A percentile compares a stretch with the other conserved stretches of the same genome.
Conservation (phyloP, 2,888 invertebrate genomes). For the Callinectes sapidus region DNA sequence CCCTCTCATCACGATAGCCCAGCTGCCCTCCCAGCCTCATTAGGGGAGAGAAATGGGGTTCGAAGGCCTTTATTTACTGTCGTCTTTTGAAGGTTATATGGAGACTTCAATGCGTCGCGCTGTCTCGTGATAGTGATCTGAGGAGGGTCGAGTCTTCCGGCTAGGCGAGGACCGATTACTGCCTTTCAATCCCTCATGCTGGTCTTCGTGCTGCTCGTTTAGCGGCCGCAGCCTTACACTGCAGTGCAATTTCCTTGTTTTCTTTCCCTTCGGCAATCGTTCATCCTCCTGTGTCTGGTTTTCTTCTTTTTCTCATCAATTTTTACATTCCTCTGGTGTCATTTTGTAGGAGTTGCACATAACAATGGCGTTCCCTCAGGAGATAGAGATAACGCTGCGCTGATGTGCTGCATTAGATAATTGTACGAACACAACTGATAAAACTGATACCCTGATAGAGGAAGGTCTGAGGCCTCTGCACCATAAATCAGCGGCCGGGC, state of each 20-base stretch:
- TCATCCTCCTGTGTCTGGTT: background rate
- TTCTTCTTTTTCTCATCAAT: background rate
- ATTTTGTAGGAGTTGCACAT: background rate
- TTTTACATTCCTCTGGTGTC: background rate
- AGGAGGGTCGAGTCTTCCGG: constrained; percentile 32
- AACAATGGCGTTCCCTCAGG: background rate
- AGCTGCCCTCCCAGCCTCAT: constrained; percentile 22
- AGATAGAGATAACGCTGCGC: background rate
- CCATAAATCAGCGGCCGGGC: background rate
- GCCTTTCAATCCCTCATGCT: constrained; percentile 23
- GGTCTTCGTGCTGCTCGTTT: background rate
- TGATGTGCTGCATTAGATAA: background rate
- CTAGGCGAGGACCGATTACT: constrained; percentile 16
- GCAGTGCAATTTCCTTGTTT: background rate
- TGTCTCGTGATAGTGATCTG: constrained; percentile 33
- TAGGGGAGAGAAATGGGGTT: constrained; percentile 39
- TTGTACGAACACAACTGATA: background rate
- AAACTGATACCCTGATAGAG: constrained; percentile 10
- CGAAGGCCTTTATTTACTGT: constrained; percentile 29
- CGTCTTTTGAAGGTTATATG: constrained; percentile 27
- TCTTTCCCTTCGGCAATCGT: background rate
- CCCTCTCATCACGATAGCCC: background rate
- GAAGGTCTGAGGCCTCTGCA: background rate
- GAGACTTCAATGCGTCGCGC: constrained; percentile 45
- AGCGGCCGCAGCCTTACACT: background rate